These are phyloP conservation scores for Xestia sexstrigata DNA, from an alignment of 2,888 invertebrate genomes.

Conservation along the genomic window DNA sequence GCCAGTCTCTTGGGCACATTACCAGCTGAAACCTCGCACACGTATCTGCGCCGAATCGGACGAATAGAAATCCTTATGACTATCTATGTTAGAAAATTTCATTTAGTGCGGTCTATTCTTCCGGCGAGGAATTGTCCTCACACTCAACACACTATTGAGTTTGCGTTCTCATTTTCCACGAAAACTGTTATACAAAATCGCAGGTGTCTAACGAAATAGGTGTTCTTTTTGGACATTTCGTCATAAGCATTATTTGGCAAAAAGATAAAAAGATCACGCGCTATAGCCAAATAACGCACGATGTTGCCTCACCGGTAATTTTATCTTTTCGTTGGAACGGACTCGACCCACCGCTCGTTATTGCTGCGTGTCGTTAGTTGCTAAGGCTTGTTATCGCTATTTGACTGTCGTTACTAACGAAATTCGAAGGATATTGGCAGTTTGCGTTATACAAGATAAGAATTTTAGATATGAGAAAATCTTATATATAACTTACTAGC, in stretches of 20 bases:
- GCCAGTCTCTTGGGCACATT: neutral
- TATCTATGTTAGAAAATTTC: too few species aligned
- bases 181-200: neutral
- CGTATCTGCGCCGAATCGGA: too few species aligned
- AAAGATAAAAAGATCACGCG: slow-evolving; percentile 29
- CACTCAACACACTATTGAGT: too few species aligned
- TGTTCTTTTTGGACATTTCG: neutral
- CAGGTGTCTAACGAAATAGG: neutral
- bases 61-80: too few species aligned
- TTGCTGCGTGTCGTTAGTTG: slow-evolving; percentile 40
- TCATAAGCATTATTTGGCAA: neutral
- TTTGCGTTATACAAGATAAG: slow-evolving; percentile 25
- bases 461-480: neutral
- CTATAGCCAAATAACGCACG: neutral
- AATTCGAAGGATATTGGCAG: slow-evolving; percentile 24
- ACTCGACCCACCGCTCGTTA: slow-evolving; percentile 1
- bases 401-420: neutral
- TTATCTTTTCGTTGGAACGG: slow-evolving; percentile 34
- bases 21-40: too few species aligned
- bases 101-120: too few species aligned
- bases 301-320: slow-evolving; percentile 15
- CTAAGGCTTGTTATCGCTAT: slow-evolving; percentile 15
- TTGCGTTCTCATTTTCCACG: neutral
- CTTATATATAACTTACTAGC: too few species aligned
- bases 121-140: too few species aligned